Evolutionary conservation across 2,888 invertebrate genomes (phyloP).

Genomic region (Diarsia mendica): DNA sequence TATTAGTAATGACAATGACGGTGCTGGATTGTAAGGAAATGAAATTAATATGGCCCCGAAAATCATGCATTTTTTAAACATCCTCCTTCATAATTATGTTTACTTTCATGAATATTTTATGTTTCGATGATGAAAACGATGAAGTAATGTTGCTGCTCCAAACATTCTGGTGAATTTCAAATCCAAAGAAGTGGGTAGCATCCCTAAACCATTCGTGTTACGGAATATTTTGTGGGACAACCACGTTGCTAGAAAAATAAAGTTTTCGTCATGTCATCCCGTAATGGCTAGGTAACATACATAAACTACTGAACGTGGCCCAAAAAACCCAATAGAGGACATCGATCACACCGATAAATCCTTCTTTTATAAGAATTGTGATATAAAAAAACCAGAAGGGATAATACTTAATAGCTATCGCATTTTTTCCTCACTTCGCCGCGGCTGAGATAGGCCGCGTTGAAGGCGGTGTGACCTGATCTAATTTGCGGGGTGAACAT

Average conservation of each 20-base stretch:
- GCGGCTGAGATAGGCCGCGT: background rate
- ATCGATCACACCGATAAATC: background rate
- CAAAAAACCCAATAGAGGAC: background rate
- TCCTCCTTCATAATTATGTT: too few relatives aligned
- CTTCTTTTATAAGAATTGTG: background rate
- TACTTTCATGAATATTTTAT: too few relatives aligned
- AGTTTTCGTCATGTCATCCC: background rate
- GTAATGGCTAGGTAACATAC: background rate
- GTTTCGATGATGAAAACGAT: background rate
- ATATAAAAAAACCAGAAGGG: background rate
- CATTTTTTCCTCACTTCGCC: background rate
- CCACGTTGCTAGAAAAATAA: background rate
- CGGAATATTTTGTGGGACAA: slow-evolving; percentile 28
- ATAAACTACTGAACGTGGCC: background rate
- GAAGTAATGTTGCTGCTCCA: background rate
- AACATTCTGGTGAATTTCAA: background rate
- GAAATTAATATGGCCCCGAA: too few relatives aligned
- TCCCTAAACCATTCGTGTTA: background rate
- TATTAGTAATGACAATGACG: too few relatives aligned
- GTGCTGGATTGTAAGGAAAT: too few relatives aligned
- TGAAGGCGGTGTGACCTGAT: background rate
- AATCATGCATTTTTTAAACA: too few relatives aligned
- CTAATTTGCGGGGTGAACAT: background rate
- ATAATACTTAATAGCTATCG: background rate
- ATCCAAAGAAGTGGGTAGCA: background rate